phyloP scores from a whole-genome alignment of 2,888 invertebrate species.

The Caenorhabditis parvicauda region DNA sequence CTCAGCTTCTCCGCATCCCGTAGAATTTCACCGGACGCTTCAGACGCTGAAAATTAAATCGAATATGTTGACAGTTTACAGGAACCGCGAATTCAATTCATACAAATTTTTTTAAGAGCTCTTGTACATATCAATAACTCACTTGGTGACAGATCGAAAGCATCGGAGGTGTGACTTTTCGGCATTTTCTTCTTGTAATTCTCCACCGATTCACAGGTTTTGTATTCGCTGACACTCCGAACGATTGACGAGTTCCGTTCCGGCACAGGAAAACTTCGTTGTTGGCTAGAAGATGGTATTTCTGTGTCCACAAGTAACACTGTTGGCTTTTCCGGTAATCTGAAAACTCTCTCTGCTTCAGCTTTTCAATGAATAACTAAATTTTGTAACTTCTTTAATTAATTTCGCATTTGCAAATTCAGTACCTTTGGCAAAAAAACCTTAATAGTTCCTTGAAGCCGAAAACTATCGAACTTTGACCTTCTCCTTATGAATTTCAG shows the following conservation, averaged over 20 bases:
- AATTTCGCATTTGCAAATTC: no score
- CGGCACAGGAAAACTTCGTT: no score
- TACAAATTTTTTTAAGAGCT: neutral
- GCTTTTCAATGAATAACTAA: no score
- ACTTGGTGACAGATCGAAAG: conserved; percentile 48
- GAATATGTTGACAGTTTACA: neutral
- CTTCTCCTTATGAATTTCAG: no score
- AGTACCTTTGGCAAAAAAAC: no score
- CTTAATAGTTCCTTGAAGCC: no score
- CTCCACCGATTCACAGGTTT: conserved; percentile 28
- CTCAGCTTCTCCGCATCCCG: conserved; percentile 52
- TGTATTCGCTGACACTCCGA: conserved; percentile 60
- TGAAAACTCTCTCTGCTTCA: no score
- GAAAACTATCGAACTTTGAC: no score
- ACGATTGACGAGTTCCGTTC: conserved; percentile 56
- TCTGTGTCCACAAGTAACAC: neutral
- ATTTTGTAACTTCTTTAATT: no score
- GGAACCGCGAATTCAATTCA: neutral
- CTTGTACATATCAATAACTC: conserved; percentile 5
- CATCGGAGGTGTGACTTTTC: conserved; percentile 48
- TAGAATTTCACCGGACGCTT: conserved; percentile 40
- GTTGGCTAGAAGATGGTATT: no score
- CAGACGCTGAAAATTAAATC: conserved; percentile 33
- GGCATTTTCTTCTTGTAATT: conserved; percentile 28
- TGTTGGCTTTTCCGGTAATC: neutral